Percentiles rank a stretch among this genome's conserved stretches.
Evolutionary conservation across 2,113 vertebrate genomes (phyloP).

Genomic region (Pyrgilauda ruficollis): DNA sequence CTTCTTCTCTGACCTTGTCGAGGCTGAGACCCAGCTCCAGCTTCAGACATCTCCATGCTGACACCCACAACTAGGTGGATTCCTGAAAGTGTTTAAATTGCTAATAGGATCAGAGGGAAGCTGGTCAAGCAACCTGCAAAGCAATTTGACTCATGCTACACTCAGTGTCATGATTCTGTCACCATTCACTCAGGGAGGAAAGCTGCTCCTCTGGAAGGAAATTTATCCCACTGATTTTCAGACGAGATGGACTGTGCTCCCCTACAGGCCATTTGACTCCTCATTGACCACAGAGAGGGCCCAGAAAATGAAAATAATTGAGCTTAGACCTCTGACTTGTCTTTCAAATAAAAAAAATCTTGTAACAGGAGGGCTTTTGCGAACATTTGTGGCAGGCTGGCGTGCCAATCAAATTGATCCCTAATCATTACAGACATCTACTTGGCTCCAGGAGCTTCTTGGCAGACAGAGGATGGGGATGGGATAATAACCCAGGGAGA

Average conservation of each 20-base stretch:
- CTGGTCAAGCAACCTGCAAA: background rate
- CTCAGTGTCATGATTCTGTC: background rate
- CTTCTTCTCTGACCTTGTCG: background rate
- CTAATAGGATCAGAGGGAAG: background rate
- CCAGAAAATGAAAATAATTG: background rate
- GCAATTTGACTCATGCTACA: background rate
- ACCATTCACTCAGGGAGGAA: background rate
- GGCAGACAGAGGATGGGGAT: background rate
- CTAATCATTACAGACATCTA: background rate
- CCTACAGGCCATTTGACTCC: background rate
- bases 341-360: background rate
- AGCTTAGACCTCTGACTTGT: background rate
- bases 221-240: background rate
- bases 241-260: rapidly evolving
- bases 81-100: background rate
- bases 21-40: background rate
- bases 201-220: background rate
- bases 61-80: background rate
- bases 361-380: background rate
- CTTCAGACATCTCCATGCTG: background rate
- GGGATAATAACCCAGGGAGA: background rate
- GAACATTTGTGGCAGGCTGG: background rate
- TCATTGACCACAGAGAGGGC: background rate
- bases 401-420: background rate
- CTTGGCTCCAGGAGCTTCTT: background rate